phyloP scores from a whole-genome alignment of 1,140 invertebrate species.

The Plectus sambesii region DNA sequence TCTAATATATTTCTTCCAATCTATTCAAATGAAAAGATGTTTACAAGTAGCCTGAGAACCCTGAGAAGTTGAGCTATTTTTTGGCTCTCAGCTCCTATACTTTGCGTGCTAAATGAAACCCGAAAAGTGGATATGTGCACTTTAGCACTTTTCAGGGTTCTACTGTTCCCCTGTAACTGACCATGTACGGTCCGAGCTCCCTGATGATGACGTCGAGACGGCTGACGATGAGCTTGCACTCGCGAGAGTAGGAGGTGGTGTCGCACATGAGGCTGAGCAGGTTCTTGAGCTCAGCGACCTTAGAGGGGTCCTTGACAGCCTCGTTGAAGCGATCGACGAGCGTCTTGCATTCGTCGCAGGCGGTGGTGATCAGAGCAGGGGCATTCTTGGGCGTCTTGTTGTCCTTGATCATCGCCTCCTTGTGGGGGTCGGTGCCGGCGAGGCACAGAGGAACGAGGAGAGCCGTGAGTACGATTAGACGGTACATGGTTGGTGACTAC shows the following conservation, averaged over 20 bases:
- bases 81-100: no score
- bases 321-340: constrained; percentile 35
- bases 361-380: constrained; percentile 1
- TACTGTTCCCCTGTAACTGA: no score
- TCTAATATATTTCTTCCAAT: no score
- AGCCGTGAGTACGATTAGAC: no score
- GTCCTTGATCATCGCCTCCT: constrained; percentile 20
- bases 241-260: constrained; percentile 38
- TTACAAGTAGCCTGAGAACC: no score
- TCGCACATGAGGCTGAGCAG: constrained; percentile 33
- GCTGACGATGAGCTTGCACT: constrained; percentile 38
- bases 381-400: constrained; percentile 18
- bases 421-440: constrained; percentile 10
- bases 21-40: no score
- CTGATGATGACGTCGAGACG: constrained; percentile 37
- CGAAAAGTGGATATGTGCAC: no score
- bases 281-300: constrained; percentile 37
- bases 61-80: no score
- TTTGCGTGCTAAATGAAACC: no score
- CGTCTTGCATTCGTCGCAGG: constrained; percentile 30
- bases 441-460: neutral
- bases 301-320: constrained; percentile 35
- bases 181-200: constrained; percentile 36
- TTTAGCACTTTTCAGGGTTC: no score
- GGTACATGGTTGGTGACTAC: no score